These are phyloP conservation scores for Fukomys damarensis DNA, from an alignment of 2,113 vertebrate species.

Conservation along the genomic window DNA sequence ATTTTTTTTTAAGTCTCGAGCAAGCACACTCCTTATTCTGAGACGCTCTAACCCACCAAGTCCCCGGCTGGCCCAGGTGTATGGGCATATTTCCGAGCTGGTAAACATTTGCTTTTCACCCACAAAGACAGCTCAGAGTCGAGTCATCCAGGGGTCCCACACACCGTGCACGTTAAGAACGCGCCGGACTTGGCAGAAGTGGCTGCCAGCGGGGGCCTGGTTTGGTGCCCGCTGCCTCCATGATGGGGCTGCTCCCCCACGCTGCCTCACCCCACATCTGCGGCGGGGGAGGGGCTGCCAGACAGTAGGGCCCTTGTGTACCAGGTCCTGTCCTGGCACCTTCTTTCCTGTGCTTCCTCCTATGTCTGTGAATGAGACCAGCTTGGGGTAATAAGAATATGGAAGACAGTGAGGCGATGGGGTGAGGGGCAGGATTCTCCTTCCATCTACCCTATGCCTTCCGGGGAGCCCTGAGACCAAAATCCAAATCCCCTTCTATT, in stretches of 20 bases:
- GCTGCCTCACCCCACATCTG: neutral
- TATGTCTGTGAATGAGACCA: rapidly evolving
- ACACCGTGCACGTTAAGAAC: neutral
- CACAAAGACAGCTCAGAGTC: neutral
- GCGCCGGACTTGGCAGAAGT: neutral
- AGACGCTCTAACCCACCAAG: neutral
- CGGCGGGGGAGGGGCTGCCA: rapidly evolving
- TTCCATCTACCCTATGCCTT: neutral
- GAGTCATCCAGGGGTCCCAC: neutral
- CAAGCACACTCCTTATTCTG: neutral
- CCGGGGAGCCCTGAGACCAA: neutral
- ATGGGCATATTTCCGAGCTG: neutral
- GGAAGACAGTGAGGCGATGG: rapidly evolving
- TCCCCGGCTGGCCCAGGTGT: neutral
- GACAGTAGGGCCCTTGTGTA: neutral
- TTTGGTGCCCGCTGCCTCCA: neutral
- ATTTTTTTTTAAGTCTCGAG: neutral
- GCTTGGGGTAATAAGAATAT: neutral
- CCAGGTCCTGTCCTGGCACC: neutral
- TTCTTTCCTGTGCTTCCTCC: neutral
- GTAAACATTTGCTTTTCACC: neutral
- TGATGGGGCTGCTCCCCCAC: neutral
- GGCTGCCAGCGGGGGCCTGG: neutral
- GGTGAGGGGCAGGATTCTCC: neutral
- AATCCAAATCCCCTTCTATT: neutral